phyloP scores from a whole-genome alignment of 2,113 vertebrate genomes.

The Todiramphus chloris region DNA sequence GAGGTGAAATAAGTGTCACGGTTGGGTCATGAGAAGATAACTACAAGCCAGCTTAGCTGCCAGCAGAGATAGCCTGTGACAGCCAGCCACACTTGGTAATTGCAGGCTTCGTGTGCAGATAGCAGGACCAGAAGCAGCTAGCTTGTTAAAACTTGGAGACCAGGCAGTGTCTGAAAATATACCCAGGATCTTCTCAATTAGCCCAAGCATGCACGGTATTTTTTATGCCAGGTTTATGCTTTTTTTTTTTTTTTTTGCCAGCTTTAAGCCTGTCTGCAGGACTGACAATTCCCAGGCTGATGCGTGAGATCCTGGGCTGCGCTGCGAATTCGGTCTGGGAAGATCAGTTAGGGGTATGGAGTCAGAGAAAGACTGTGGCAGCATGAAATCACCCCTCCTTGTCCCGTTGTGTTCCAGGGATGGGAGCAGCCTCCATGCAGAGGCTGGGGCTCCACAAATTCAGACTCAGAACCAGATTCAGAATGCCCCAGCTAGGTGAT shows the following conservation, averaged over 20 bases:
- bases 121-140: conserved; percentile 19
- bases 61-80: conserved; percentile 32
- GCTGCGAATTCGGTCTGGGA: background rate
- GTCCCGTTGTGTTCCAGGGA: background rate
- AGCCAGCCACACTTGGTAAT: background rate
- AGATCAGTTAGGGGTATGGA: background rate
- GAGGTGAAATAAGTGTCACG: conserved; percentile 25
- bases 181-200: background rate
- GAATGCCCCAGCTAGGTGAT: background rate
- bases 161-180: background rate
- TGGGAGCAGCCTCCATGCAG: background rate
- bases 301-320: background rate
- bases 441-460: background rate
- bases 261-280: background rate
- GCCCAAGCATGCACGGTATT: background rate
- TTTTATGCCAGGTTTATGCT: background rate
- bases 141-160: background rate
- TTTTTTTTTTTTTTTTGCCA: background rate
- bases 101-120: background rate
- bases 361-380: background rate
- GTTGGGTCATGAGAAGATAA: conserved; percentile 44
- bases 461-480: background rate
- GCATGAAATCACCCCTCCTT: background rate
- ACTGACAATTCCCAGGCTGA: background rate
- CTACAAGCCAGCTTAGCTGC: conserved; percentile 30